Evolutionary conservation across 2,888 invertebrate species (phyloP), one percentile per base, ranked within the genome.

Genomic region (Scaeva pyrastri): DNA sequence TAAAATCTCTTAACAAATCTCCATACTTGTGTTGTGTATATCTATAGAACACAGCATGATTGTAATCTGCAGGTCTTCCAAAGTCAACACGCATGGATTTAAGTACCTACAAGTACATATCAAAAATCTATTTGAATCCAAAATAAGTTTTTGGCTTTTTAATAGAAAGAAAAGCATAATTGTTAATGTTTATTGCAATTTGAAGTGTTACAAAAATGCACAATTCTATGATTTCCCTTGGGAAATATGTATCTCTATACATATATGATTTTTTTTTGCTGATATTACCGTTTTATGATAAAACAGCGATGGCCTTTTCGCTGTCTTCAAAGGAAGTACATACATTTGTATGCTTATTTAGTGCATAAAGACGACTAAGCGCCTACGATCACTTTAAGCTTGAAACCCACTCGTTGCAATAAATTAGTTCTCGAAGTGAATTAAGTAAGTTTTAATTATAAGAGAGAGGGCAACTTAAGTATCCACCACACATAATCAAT

Each of bases 401-500:
- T 60, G 41, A 58, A 64, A 39, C 78, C 78, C 78, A 80, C 79
- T 80, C 79, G 43, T 68, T 60, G 79, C 68, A 50, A 41, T 68
- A 68, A 74, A 80, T 80, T 80, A 80, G 55, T 74, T 68, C 68
- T 31, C 62, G 43, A 39, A 74, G 60, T 70, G 70, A 74, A 74
- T 80, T 73, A 52, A 80, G 60, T 80, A 75, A 75, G 70, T 80
- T 80, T 80, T 80, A 80, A 80, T 80, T 80, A 60, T 62, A 56
- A 68, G 8, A 48, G 50, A 74, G 11, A 39, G n/a, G 58, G 56
- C 31, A 73, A 58, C 68, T 68, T 58, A 39, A 66, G 55, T 23
- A 36, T 21, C 43, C n/a, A 26, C 41, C 16, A 26, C 45, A 43
- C 71, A 45, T 56, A 31, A 56, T 56, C 56, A 56, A 19, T 16